Evolutionary conservation across 2,113 vertebrate species (phyloP), one percentile per base, ranked within the genome.

Genomic region (Larimichthys crocea): DNA sequence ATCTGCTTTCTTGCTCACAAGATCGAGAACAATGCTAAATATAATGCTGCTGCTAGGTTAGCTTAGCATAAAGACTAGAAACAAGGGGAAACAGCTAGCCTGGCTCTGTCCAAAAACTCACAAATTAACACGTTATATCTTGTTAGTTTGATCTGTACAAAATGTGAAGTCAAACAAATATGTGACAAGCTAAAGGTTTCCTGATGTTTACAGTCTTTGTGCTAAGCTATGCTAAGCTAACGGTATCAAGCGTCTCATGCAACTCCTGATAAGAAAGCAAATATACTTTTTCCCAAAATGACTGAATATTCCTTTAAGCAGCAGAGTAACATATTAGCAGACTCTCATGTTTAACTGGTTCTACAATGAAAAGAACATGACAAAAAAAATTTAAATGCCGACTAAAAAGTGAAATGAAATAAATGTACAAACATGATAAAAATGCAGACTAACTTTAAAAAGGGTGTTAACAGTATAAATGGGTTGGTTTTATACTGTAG

Each of bases 341-440:
- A 31, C 15, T 66, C 16, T 5, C 1, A 19, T 44, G 35, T 66
- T 57, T 35, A 67, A 40, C 52, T 60, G 75, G 10, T 52, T 74
- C 52, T 72, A 68, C 17, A 64, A 29, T 55, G 5, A 61, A 79
- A 65, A 11, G 3, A 40, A 71, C 19, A 50, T 10, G 12, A 40
- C 2, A 22, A 20, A 76, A 61, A 63, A 20, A 26, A 29, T 31
- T n/a, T 80, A 53, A 81, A 76, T 46, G 26, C 53, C 63, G 52
- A 35, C 24, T 22, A n/a, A 42, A 49, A 42, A 26, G 26, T 63
- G n/a, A 71, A 82, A 26, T 14, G 3, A 65, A 57, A 35, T 4
- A 75, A 48, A 81, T 64, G 7, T 52, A 80, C 26, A 85, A 57
- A 78, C 16, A 26, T 48, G 56, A 76, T 48, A 62, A 74, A 26